Percentiles rank a stretch among this genome's conserved stretches.
Conservation (phyloP, 1,140 invertebrate genomes). For the Gryllus bimaculatus region DNA sequence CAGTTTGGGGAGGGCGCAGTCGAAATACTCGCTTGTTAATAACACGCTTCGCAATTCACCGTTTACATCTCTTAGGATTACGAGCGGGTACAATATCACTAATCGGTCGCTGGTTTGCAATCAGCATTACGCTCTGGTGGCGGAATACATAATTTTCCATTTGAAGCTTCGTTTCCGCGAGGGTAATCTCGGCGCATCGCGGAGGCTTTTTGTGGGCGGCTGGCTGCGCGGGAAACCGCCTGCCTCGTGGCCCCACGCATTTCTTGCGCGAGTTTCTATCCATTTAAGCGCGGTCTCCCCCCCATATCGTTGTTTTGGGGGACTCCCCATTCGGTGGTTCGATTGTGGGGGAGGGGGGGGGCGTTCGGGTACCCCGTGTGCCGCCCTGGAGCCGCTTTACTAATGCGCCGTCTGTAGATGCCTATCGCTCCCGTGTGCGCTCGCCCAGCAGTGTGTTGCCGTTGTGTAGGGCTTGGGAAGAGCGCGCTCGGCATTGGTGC, state of each 20-base stretch:
- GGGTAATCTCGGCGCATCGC: neutral
- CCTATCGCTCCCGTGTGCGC: too few relatives aligned
- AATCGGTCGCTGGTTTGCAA: neutral
- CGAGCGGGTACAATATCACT: neutral
- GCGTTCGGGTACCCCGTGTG: too few relatives aligned
- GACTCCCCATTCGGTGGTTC: too few relatives aligned
- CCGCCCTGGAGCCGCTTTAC: too few relatives aligned
- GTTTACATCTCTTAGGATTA: neutral
- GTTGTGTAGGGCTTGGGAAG: neutral
- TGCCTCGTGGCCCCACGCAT: neutral
- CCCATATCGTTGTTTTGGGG: too few relatives aligned
- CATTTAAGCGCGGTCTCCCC: too few relatives aligned
- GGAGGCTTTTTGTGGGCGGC: neutral
- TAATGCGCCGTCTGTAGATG: too few relatives aligned
- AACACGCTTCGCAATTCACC: neutral
- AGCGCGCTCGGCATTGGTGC: too few relatives aligned
- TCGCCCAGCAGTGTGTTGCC: too few relatives aligned
- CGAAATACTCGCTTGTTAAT: neutral
- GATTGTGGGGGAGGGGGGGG: too few relatives aligned
- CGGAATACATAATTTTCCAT: slow-evolving; percentile 5
- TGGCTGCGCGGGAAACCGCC: neutral
- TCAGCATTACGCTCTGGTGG: neutral
- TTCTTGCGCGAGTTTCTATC: too few relatives aligned
- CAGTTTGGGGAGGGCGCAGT: neutral
- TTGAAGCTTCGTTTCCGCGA: neutral